Percentiles rank a stretch among this genome's conserved stretches.
Conservation (phyloP, 1,140 invertebrate genomes). For the Ylistrum balloti region DNA sequence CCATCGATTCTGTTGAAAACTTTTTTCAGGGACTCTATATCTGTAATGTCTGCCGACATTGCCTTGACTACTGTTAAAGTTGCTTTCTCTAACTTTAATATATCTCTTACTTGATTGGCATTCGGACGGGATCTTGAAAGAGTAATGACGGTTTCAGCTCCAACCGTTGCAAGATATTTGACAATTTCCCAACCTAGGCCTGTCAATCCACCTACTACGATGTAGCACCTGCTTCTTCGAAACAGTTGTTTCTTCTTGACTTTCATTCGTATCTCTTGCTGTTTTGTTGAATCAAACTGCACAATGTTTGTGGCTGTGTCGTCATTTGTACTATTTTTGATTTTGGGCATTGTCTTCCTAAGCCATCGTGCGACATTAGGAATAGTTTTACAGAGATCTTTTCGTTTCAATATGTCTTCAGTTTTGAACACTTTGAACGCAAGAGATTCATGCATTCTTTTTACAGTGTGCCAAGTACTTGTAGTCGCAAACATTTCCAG, state of each 20-base stretch:
- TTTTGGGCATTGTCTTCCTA: conserved; percentile 44
- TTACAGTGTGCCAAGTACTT: background rate
- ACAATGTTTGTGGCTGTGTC: background rate
- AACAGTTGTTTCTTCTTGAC: conserved; percentile 47
- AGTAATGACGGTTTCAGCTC: conserved; percentile 64
- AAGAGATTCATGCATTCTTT: background rate
- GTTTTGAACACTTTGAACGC: background rate
- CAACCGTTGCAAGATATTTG: conserved; percentile 56
- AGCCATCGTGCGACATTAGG: conserved; percentile 44
- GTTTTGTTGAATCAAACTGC: background rate
- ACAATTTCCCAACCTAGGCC: conserved; percentile 65
- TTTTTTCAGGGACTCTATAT: conserved; percentile 22
- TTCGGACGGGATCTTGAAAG: conserved; percentile 62
- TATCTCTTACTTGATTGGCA: conserved; percentile 49
- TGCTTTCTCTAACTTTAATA: conserved; percentile 42
- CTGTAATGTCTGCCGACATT: conserved; percentile 63
- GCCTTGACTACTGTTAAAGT: conserved; percentile 46
- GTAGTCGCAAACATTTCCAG: conserved; percentile 7
- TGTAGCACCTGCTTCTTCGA: conserved; percentile 52
- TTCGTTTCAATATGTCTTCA: conserved; percentile 16
- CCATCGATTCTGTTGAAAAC: conserved; percentile 42
- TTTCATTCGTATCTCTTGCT: background rate
- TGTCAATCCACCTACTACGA: conserved; percentile 62
- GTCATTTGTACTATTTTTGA: background rate
- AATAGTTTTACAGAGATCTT: conserved; percentile 14